Conservation (phyloP, 1,140 invertebrate genomes). For the Whitmania pigra region DNA sequence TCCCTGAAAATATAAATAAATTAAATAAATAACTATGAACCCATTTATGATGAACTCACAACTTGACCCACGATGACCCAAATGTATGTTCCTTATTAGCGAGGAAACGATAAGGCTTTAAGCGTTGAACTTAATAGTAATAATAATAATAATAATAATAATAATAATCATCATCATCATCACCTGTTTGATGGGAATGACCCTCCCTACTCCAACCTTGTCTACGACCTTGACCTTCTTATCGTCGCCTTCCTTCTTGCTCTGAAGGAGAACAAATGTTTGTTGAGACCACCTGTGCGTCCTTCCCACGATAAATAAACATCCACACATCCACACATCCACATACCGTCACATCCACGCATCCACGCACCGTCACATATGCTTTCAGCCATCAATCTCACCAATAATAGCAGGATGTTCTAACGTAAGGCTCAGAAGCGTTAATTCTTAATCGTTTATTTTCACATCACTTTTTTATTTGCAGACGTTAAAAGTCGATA, state of each 20-base stretch:
- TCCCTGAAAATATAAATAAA: conserved; percentile 43
- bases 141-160: not conserved
- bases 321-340: not conserved
- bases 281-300: no score
- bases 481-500: no score
- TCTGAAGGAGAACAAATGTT: conserved; percentile 3
- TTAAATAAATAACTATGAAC: not conserved
- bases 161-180: not conserved
- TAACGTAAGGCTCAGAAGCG: not conserved
- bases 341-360: no score
- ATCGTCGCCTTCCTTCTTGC: conserved; percentile 11
- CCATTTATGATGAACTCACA: not conserved
- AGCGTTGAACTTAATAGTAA: not conserved
- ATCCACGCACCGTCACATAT: not conserved
- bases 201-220: conserved; percentile 65
- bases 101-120: not conserved
- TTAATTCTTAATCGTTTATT: no score
- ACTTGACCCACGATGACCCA: not conserved
- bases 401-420: not conserved
- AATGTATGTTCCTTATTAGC: not conserved
- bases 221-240: conserved; percentile 13
- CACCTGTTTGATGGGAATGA: conserved; percentile 76
- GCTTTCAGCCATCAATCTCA: not conserved
- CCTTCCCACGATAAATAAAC: conserved; percentile 1
- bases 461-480: no score